Conservation (phyloP, 2,113 vertebrate genomes). For the Thomomys bottae region DNA sequence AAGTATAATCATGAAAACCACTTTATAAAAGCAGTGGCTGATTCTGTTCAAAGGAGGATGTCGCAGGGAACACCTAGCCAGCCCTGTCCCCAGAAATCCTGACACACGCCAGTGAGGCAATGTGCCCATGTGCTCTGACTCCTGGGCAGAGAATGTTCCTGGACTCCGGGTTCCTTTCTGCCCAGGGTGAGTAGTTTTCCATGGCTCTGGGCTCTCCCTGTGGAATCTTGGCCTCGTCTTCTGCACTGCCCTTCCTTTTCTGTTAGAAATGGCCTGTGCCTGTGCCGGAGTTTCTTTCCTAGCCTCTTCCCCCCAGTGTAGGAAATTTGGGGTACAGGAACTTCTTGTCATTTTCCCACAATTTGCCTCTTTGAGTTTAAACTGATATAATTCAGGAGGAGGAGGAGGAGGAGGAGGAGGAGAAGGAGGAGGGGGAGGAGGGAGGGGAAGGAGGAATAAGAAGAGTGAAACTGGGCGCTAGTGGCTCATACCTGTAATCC, state of each 20-base stretch:
- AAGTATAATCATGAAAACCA: background rate
- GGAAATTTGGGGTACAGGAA: background rate
- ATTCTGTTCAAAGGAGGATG: background rate
- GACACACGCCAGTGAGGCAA: background rate
- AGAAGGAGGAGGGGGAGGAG: too few species aligned
- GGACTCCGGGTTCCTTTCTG: slow-evolving; percentile 1
- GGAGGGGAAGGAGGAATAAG: too few species aligned
- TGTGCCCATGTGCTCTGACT: background rate
- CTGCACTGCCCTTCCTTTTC: background rate
- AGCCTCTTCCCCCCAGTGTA: background rate
- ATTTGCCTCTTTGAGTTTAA: slow-evolving; percentile 12
- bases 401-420: too few species aligned
- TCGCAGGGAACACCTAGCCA: background rate
- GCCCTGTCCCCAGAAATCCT: background rate
- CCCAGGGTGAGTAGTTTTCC: slow-evolving; percentile 43
- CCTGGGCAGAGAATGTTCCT: background rate
- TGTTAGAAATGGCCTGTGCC: background rate
- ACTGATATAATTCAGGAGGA: background rate
- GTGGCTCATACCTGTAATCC: too few species aligned
- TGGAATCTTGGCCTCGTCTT: slow-evolving; percentile 30
- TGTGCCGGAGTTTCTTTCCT: background rate
- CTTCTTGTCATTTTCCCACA: background rate
- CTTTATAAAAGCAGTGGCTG: background rate
- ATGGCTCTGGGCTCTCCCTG: background rate
- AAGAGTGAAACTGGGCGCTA: too few species aligned